Base-by-base conservation (phyloP, 2,888 invertebrate genomes). In the Branchellion lobata region DNA sequence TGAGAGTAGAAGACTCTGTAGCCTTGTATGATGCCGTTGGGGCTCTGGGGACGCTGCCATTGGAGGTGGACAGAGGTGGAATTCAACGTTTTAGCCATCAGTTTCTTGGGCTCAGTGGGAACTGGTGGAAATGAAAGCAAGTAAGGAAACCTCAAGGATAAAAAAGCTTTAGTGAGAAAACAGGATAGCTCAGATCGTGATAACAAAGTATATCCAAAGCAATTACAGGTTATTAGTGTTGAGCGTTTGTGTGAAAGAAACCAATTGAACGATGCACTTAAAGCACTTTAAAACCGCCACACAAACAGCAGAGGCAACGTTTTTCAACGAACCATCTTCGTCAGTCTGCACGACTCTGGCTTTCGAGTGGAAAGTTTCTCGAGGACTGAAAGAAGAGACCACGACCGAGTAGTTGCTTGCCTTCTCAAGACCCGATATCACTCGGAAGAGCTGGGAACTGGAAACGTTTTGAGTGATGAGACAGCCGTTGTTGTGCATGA, bases 381-480 rank as follows among this genome's bases (percentile, higher is more conserved):
- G 3, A 3, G 21, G 14, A 18, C 5, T 5, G 61, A 18, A 57
- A 5, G 61, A 57, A 24, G 61, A 57, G 14, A 57, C 61, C 61
- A 24, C 24, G 5, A 57, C 61, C 5, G 21, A 57, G 24, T 57
- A 57, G 11, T 18, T 18, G n/a, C 11, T 57, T n/a, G 61, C 61
- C n/a, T 57, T 57, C 21, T 57, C 11, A n/a, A 57, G 61, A 24
- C n/a, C n/a, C 21, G n/a, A 18, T 18, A 57, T n/a, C 3, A 57
- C 24, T n/a, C n/a, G 8, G 24, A 57, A 57, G 5, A 57, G 24
- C 24, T 57, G 61, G n/a, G 61, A 57, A 57, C n/a, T 57, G 3
- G 61, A 57, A 57, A 57, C 61, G 21, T 57, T 57, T 24, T 57
- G 61, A 5, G 61, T 57, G 24, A 57, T 57, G 5, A 57, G 61